Percentiles rank a stretch among this genome's conserved stretches.
Conservation (phyloP, 2,888 invertebrate species). For the Drosophila planitibia region DNA sequence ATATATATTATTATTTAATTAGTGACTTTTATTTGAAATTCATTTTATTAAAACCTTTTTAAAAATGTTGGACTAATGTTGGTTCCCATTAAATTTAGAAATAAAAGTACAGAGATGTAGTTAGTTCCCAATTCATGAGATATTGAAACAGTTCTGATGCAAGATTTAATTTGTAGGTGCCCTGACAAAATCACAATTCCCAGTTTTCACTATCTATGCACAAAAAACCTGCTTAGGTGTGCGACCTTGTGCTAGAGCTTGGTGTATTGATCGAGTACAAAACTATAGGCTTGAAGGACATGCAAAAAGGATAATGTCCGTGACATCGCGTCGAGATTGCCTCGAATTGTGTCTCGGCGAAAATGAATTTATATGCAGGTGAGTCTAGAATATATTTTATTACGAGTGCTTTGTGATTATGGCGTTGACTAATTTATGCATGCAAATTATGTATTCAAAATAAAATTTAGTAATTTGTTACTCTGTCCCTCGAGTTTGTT, state of each 20-base stretch:
- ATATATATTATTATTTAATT: neutral
- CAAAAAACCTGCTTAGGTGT: constrained; percentile 97
- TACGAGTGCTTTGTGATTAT: neutral
- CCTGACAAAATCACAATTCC: constrained; percentile 91
- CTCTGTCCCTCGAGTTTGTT: neutral
- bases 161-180: constrained; percentile 84
- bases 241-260: constrained; percentile 95
- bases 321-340: constrained; percentile 93
- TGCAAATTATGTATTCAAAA: neutral
- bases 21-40: neutral
- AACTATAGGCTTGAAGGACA: constrained; percentile 93
- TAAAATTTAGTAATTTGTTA: neutral
- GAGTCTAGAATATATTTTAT: constrained; percentile 83
- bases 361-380: constrained; percentile 97
- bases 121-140: neutral
- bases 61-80: neutral
- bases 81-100: neutral
- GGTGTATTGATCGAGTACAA: constrained; percentile 97
- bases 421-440: neutral
- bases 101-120: neutral
- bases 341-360: constrained; percentile 96
- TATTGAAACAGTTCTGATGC: neutral
- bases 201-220: constrained; percentile 98
- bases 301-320: constrained; percentile 87
- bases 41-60: neutral